These are phyloP conservation scores for Geotrupes spiniger DNA, from an alignment of 2,888 invertebrate genomes.

Conservation along the genomic window DNA sequence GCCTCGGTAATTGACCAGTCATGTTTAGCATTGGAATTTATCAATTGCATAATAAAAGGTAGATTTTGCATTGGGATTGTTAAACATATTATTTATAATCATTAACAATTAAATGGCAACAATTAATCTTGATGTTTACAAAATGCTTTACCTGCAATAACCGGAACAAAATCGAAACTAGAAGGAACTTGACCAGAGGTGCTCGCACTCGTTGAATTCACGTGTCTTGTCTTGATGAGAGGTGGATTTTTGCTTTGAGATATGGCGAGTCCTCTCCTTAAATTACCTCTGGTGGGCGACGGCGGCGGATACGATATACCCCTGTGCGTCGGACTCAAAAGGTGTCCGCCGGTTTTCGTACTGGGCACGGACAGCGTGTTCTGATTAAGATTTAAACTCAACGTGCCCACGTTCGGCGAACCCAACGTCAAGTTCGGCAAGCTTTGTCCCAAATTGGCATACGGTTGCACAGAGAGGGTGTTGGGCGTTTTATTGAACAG, in stretches of 20 bases:
- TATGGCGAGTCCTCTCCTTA: slow-evolving; percentile 67
- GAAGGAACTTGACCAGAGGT: slow-evolving; percentile 42
- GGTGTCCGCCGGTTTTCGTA: slow-evolving; percentile 47
- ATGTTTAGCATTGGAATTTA: too few relatives aligned
- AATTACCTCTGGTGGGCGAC: slow-evolving; percentile 66
- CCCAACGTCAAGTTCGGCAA: slow-evolving; percentile 69
- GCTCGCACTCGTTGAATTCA: slow-evolving; percentile 54
- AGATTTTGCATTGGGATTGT: too few relatives aligned
- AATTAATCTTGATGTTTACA: slow-evolving; percentile 13
- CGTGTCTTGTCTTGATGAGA: slow-evolving; percentile 75
- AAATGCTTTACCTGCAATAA: slow-evolving; percentile 52
- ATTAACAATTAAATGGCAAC: too few relatives aligned
- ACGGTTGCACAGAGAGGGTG: slow-evolving; percentile 72
- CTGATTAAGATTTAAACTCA: slow-evolving; percentile 47
- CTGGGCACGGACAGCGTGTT: slow-evolving; percentile 58
- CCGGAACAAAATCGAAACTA: slow-evolving; percentile 52
- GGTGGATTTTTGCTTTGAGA: slow-evolving; percentile 78
- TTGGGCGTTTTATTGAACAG: slow-evolving; percentile 58
- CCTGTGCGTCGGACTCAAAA: slow-evolving; percentile 60
- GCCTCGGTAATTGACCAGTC: too few relatives aligned
- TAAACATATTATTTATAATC: too few relatives aligned
- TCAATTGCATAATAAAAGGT: too few relatives aligned
- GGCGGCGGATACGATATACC: slow-evolving; percentile 83
- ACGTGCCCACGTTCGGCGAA: slow-evolving; percentile 46
- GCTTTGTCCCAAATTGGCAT: slow-evolving; percentile 71